Evolutionary conservation across 1,140 invertebrate genomes (phyloP), one percentile per base, ranked within the genome.

Genomic region (Radopholus similis): DNA sequence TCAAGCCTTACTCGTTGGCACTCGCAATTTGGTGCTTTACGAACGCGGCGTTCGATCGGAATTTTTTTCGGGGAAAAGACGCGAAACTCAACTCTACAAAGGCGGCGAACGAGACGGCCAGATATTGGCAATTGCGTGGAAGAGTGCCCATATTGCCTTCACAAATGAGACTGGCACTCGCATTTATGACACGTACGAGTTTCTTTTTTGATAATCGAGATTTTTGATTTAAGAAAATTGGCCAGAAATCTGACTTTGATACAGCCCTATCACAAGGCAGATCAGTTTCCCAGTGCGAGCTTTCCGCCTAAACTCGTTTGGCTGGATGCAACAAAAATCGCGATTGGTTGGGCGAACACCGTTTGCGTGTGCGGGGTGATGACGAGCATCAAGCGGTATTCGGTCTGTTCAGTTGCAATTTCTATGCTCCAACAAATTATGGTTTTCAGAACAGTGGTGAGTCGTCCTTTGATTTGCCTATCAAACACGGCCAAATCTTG

Each of bases 111-210:
- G 60, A 40, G 78, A 80, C 51, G 77, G 77, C 4, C 71, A 63
- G 15, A 82, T 80, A 23, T 42, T 42, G 23, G 49, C 60, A 2
- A 53, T 68, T 35, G 71, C 79, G 23, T 80, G 78, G 78, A 55
- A 64, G 15, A 69, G 68, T 13, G 21, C 64, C 53, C 68, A 64
- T 28, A 66, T 80, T 47, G 77, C 77, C 2, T 82, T 80, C 42
- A 81, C 76, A 5, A 80, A 80, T 64, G 77, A 80, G 32, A 82
- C 70, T 3, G 77, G 77, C 42, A 80, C 77, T 37, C 37, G 80
- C 23, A 69, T 80, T 56, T 80, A 80, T 60, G 80, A 80, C 38
- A 62, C 38, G 80, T 78, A 34, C 34, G 35, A 68, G 2, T 1
- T 65, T 62, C n/a, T 65, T 42, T 58, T 47, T 47, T 4, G 5